phyloP scores from a whole-genome alignment of 2,888 invertebrate species.

The Euplexia lucipara region DNA sequence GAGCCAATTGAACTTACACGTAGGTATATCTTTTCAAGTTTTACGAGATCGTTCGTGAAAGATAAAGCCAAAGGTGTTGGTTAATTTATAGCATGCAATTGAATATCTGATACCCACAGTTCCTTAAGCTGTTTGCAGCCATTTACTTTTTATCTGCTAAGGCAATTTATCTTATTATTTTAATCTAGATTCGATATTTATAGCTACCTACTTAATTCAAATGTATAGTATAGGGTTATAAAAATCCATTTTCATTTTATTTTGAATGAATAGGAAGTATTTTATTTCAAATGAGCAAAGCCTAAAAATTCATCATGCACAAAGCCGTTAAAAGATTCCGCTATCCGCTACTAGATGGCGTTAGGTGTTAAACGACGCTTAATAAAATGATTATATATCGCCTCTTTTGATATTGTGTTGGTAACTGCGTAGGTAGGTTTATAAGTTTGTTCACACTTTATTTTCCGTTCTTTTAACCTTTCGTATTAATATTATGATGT shows the following conservation, averaged over 20 bases:
- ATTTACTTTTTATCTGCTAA: background rate
- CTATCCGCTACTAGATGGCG: constrained; percentile 63
- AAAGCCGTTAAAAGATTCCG: constrained; percentile 13
- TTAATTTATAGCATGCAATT: no score
- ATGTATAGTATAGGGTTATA: no score
- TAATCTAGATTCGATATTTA: background rate
- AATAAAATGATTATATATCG: constrained; percentile 25
- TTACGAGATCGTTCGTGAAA: background rate
- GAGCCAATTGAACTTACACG: constrained; percentile 14
- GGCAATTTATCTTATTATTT: constrained; percentile 5
- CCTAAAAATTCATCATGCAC: background rate
- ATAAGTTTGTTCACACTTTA: constrained; percentile 14
- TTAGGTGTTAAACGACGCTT: constrained; percentile 35
- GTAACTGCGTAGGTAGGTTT: constrained; percentile 16
- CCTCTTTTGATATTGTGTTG: constrained; percentile 9
- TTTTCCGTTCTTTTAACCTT: constrained; percentile 11
- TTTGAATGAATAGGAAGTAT: background rate
- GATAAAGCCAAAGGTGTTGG: no score
- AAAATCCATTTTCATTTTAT: background rate
- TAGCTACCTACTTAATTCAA: no score
- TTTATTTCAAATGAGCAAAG: background rate
- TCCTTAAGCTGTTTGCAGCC: no score
- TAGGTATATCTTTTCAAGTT: background rate
- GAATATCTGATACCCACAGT: no score
- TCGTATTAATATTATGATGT: constrained; percentile 1